Percentiles rank a stretch among this genome's conserved stretches.
phyloP scores from a whole-genome alignment of 2,113 vertebrate species.

The Hemiprocne comata region DNA sequence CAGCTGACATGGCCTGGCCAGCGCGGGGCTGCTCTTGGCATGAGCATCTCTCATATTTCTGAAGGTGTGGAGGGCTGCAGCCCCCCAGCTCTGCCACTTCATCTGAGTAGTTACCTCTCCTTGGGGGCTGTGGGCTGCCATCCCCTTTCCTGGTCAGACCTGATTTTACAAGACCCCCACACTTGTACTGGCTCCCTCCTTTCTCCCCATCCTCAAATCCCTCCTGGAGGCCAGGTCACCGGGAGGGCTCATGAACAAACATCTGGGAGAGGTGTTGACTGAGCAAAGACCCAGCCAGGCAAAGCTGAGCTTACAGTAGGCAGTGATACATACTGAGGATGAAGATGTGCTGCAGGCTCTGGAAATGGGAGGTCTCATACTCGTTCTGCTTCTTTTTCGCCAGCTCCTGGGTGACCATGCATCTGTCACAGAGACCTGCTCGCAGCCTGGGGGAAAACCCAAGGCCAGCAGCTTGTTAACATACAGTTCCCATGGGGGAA shows the following conservation, averaged over 20 bases:
- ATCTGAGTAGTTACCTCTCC: neutral
- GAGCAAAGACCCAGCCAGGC: neutral
- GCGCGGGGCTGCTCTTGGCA: neutral
- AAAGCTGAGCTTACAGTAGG: neutral
- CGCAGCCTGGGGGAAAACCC: constrained; percentile 79
- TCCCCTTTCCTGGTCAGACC: neutral
- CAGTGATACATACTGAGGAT: constrained; percentile 80
- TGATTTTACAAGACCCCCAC: neutral
- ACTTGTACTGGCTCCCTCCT: neutral
- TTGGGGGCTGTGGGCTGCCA: accelerated
- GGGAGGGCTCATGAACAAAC: accelerated
- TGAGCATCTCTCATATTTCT: neutral
- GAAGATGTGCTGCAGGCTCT: constrained; percentile 90
- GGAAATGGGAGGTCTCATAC: constrained; percentile 85
- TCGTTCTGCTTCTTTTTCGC: constrained; percentile 90
- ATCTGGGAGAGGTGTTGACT: neutral
- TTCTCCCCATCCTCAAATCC: neutral
- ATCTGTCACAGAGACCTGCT: constrained; percentile 94
- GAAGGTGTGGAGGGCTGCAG: neutral
- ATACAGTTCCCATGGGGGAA: neutral
- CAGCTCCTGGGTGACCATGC: constrained; percentile 93
- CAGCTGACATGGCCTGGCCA: neutral
- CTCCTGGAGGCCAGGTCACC: neutral
- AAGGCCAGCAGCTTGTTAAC: neutral
- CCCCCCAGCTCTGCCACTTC: neutral